Evolutionary conservation across 2,797 vertebrate species (phyloP).

Genomic region (Chromobotia macracanthus): DNA sequence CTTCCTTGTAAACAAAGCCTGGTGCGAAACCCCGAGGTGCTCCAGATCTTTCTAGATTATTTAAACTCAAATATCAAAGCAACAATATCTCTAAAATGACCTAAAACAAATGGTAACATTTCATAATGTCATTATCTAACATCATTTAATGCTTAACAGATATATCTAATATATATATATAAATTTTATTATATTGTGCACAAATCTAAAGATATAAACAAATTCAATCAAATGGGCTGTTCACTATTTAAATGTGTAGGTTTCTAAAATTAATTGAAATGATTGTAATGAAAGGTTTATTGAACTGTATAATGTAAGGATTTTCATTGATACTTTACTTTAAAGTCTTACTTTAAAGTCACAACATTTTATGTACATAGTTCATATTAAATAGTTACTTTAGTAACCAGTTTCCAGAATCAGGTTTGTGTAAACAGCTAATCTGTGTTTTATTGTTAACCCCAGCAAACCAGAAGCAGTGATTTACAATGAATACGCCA

Average conservation of each 20-base stretch:
- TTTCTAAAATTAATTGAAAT: too few species aligned
- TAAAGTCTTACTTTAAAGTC: too few species aligned
- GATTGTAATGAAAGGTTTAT: too few species aligned
- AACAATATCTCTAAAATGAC: not conserved
- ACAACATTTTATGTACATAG: not conserved
- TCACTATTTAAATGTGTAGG: too few species aligned
- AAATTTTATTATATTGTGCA: too few species aligned
- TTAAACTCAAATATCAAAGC: not conserved
- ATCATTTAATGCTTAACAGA: too few species aligned
- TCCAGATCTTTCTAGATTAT: not conserved
- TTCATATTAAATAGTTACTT: not conserved
- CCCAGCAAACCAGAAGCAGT: slow-evolving; percentile 31
- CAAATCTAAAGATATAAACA: too few species aligned
- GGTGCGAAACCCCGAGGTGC: slow-evolving; percentile 75
- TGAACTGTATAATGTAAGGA: too few species aligned
- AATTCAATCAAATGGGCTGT: too few species aligned
- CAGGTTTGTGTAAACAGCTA: not conserved
- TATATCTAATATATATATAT: too few species aligned
- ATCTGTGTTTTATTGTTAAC: slow-evolving; percentile 10
- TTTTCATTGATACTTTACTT: too few species aligned
- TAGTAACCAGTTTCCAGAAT: not conserved
- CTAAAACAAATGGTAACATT: not conserved
- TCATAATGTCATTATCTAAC: not conserved
- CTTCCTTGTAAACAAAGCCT: slow-evolving; percentile 79
- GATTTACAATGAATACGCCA: slow-evolving; percentile 42